Base-by-base conservation (phyloP, 2,888 invertebrate species). In the Drosophila pseudotalamancana region DNA sequence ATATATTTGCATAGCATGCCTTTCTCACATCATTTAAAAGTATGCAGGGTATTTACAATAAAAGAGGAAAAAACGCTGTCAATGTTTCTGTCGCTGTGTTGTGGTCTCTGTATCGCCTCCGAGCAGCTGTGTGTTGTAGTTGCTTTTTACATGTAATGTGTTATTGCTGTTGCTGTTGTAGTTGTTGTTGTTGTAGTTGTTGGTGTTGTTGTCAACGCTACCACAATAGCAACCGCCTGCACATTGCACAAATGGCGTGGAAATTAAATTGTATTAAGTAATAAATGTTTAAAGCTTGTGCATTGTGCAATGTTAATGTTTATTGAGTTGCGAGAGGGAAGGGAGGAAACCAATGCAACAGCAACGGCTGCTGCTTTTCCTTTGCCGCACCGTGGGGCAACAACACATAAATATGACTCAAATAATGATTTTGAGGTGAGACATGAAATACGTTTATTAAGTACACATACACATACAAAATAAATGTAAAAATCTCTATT, bases 181-280 rank as follows among this genome's bases (percentile, higher is more conserved):
- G 32, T 32, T 27, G 40, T 23, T 49, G 37, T 27, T 56, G 32
- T 49, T 48, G 39, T 43, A 46, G 32, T 21, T 39, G 37, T 18
- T 19, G 37, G 25, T 42, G 46, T 43, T 61, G 68, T 56, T 56
- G 57, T 59, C 75, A 75, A 35, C 51, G 51, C 34, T 51, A 51
- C 65, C 61, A 75, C 68, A 75, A 72, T 61, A 64, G 60, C 49
- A 61, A 64, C 54, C 55, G 53, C 68, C 37, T 37, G 53, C 45
- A 59, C 63, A 61, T 68, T 70, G 67, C 70, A 63, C 64, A 77
- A 70, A 76, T 80, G 77, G 62, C 64, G 70, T 76, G 65, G 70
- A 80, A 79, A 76, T 72, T 70, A 72, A 77, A 79, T 79, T 72
- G 72, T 64, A 62, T 79, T 67, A 68, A 79, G 79, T 71, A 79